Base-by-base conservation (phyloP, 2,888 invertebrate species). In the Enchytraeus crypticus region DNA sequence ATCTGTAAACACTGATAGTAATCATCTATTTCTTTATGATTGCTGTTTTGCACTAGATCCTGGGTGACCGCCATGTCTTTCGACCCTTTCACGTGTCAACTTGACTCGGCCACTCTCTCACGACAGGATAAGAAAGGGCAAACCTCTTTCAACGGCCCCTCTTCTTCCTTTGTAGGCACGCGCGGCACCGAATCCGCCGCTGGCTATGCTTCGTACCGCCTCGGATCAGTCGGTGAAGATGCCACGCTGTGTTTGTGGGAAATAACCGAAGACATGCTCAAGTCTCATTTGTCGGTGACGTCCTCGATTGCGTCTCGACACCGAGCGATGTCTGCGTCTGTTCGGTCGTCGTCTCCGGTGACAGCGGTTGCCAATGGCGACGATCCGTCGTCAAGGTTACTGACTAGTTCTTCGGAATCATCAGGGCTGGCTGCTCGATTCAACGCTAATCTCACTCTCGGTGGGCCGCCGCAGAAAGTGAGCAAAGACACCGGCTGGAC, bases 191-290 rank as follows among this genome's bases (percentile, higher is more conserved):
- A 38, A 8, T 38, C 38, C 38, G 8, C 38, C 38, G 11, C 38
- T 18, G n/a, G n/a, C n/a, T n/a, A n/a, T n/a, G 38, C 38, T 18
- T 38, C 26, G 2, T 91, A 90, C 78, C 83, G 92, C 67, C 82
- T 96, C 66, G 95, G 93, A 32, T 92, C 92, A 66, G 93, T 96
- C 1, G 92, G 96, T 33, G 96, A 98, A 79, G 98, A 98, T 81
- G 97, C 97, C 49, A 92, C 93, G 79, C 82, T 98, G 68, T 97
- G 97, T 81, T 82, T 98, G 67, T 98, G 98, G 98, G 97, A 98
- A 78, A 85, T 98, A 63, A 95, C 95, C n/a, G 93, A 96, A 77
- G 97, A 98, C 76, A 87, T 93, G 61, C 81, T 54, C 14, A 33
- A 32, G 30, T 33, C 53, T 27, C 32, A 51, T 21, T 30, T 51